phyloP scores from a whole-genome alignment of 2,113 vertebrate species.

The Psilopogon haemacephalus region DNA sequence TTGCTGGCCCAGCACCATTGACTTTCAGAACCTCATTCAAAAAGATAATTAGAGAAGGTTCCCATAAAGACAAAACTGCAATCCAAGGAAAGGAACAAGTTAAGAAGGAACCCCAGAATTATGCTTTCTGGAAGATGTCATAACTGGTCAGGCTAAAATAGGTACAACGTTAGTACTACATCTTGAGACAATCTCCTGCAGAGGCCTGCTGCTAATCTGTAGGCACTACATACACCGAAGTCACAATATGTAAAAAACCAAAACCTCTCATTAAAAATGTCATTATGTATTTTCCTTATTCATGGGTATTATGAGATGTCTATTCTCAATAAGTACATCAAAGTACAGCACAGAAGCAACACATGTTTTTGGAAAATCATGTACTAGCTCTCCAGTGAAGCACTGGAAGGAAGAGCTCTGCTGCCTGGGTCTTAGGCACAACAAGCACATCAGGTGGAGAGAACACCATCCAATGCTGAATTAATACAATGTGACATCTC shows the following conservation, averaged over 20 bases:
- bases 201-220: neutral
- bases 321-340: neutral
- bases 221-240: neutral
- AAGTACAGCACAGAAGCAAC: neutral
- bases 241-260: neutral
- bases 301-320: neutral
- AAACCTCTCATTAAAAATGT: neutral
- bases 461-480: rapidly evolving
- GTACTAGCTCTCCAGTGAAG: neutral
- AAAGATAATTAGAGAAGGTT: neutral
- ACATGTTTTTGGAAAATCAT: neutral
- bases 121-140: neutral
- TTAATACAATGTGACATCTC: rapidly evolving
- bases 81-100: neutral
- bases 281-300: neutral
- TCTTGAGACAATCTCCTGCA: neutral
- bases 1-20: neutral
- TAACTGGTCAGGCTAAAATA: neutral
- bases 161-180: neutral
- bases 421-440: rapidly evolving
- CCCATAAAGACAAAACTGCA: neutral
- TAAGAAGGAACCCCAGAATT: neutral
- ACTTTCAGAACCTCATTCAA: neutral
- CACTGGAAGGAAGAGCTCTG: neutral
- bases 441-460: rapidly evolving